Evolutionary conservation across 2,113 vertebrate species (phyloP).

Genomic region (Sinosuthora webbiana): DNA sequence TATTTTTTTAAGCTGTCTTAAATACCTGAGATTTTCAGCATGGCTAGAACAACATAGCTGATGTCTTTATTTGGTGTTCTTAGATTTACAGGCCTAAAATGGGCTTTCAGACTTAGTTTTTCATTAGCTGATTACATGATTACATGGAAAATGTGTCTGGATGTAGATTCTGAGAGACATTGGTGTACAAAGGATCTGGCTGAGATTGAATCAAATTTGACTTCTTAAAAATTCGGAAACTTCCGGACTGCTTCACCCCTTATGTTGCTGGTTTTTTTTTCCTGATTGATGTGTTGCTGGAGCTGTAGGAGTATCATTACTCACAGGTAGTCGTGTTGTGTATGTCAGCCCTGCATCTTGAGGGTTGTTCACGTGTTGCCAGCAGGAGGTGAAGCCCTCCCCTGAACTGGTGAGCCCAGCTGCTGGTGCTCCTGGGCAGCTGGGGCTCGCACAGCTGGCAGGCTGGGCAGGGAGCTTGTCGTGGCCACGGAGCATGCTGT

Average conservation of each 20-base stretch:
- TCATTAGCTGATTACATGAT: background rate
- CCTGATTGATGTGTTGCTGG: background rate
- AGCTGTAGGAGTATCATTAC: background rate
- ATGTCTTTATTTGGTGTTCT: background rate
- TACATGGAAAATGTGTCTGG: background rate
- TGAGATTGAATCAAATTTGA: background rate
- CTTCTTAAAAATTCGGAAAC: background rate
- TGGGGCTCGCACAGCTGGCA: background rate
- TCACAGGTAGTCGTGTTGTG: background rate
- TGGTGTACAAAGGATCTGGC: background rate
- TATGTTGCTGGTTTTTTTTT: background rate
- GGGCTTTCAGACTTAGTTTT: background rate
- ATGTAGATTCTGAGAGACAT: background rate
- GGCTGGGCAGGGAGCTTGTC: background rate
- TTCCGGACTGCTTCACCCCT: background rate
- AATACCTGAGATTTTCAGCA: background rate
- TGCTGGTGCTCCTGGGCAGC: background rate
- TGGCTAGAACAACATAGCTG: background rate
- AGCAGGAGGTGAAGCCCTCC: background rate
- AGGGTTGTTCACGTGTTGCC: background rate
- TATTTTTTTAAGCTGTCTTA: background rate
- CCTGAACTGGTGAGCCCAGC: background rate
- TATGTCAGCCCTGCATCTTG: background rate
- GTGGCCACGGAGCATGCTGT: background rate
- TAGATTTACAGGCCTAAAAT: background rate